Evolutionary conservation across 1,140 invertebrate genomes (phyloP).

Genomic region (Antheraea mylitta): DNA sequence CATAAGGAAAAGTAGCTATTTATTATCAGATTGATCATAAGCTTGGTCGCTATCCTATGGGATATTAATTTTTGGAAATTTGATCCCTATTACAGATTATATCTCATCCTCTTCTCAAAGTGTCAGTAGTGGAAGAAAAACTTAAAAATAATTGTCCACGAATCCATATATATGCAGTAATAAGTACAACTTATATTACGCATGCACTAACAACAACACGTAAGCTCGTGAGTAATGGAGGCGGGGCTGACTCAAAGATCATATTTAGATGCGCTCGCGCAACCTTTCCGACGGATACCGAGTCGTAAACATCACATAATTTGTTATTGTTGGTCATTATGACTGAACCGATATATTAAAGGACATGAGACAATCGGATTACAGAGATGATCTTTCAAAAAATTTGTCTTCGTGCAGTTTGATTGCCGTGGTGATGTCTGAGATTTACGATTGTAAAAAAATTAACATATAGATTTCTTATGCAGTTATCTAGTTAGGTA

Average conservation of each 20-base stretch:
- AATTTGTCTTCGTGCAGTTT: too few relatives aligned
- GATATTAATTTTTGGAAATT: too few relatives aligned
- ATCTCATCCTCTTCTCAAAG: too few relatives aligned
- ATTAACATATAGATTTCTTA: too few relatives aligned
- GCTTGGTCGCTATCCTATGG: too few relatives aligned
- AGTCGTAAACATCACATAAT: not conserved
- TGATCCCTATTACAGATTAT: too few relatives aligned
- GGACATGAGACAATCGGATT: not conserved
- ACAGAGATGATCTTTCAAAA: not conserved
- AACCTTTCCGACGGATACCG: not conserved
- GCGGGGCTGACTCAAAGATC: slow-evolving; percentile 35
- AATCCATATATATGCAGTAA: not conserved
- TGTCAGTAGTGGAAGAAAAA: not conserved
- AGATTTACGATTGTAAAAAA: too few relatives aligned
- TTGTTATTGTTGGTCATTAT: not conserved
- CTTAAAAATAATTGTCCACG: not conserved
- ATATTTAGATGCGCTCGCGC: slow-evolving; percentile 29
- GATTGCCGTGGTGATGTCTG: too few relatives aligned
- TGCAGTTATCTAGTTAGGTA: too few relatives aligned
- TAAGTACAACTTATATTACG: slow-evolving; percentile 3
- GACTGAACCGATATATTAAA: not conserved
- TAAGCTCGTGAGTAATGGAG: slow-evolving; percentile 19
- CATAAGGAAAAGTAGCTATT: too few relatives aligned
- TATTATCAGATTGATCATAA: too few relatives aligned
- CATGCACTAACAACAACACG: not conserved